A percentile compares a stretch with the other conserved stretches of the same genome.
Conservation (phyloP, 1,140 invertebrate species). For the Rhyacophila brunnea region DNA sequence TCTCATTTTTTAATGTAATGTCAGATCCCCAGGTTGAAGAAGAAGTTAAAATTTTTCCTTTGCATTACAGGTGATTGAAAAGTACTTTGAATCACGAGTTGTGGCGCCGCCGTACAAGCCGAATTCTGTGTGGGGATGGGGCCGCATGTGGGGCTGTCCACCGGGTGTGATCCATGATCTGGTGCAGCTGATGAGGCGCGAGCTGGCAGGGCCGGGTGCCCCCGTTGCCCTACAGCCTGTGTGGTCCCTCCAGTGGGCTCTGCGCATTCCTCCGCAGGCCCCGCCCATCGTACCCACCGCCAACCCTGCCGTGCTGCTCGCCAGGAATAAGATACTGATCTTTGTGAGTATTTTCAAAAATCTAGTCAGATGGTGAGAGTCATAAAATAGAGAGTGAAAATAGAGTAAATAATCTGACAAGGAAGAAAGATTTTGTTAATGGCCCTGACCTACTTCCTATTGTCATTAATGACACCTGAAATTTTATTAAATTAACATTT, state of each 20-base stretch:
- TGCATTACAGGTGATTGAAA: conserved; percentile 73
- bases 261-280: conserved; percentile 85
- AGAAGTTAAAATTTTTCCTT: too few relatives aligned
- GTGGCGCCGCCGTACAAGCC: conserved; percentile 86
- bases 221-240: conserved; percentile 47
- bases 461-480: too few relatives aligned
- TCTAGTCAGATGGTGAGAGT: too few relatives aligned
- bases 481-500: too few relatives aligned
- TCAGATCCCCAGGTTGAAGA: too few relatives aligned
- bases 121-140: conserved; percentile 81
- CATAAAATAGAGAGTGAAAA: too few relatives aligned
- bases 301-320: conserved; percentile 78
- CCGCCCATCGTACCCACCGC: conserved; percentile 81
- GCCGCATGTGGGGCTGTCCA: conserved; percentile 77
- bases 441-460: too few relatives aligned
- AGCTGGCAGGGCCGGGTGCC: conserved; percentile 41
- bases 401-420: too few relatives aligned
- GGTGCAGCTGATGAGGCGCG: conserved; percentile 58
- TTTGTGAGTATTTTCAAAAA: conserved; percentile 65
- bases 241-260: conserved; percentile 88
- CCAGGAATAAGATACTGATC: conserved; percentile 84
- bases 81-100: conserved; percentile 88
- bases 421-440: too few relatives aligned
- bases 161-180: conserved; percentile 87
- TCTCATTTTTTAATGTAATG: too few relatives aligned